Percentiles rank a stretch among this genome's conserved stretches.
These are phyloP conservation scores for Oxycera nigricornis DNA, from an alignment of 2,888 invertebrate species.

Conservation along the genomic window DNA sequence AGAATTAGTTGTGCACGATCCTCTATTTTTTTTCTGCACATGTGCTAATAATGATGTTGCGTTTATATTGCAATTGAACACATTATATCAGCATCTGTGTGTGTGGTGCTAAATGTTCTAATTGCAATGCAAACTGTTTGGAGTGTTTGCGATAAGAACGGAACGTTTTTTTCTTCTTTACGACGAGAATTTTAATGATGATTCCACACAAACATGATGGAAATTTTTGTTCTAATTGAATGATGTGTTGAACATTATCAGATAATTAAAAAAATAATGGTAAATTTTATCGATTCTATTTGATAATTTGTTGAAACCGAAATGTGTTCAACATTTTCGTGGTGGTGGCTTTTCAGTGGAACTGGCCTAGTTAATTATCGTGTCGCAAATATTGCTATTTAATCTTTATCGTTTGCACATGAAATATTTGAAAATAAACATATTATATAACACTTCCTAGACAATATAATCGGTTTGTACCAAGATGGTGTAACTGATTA, in stretches of 20 bases:
- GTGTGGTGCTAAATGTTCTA: not conserved
- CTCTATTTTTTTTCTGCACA: not conserved
- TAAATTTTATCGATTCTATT: not conserved
- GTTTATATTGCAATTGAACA: not conserved
- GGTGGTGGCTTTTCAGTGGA: too few relatives aligned
- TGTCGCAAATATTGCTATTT: too few relatives aligned
- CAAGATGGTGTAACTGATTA: too few relatives aligned
- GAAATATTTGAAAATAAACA: too few relatives aligned
- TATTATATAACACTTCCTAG: too few relatives aligned
- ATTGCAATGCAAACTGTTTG: not conserved
- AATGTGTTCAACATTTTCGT: too few relatives aligned
- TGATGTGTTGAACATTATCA: conserved; percentile 2
- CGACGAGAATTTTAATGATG: not conserved
- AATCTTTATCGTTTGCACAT: too few relatives aligned
- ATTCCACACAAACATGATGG: not conserved
- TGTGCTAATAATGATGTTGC: not conserved
- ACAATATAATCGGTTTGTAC: too few relatives aligned
- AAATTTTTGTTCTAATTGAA: not conserved
- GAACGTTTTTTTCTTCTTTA: not conserved
- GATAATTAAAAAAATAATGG: not conserved
- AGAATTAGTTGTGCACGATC: not conserved
- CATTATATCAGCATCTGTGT: not conserved
- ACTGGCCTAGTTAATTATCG: too few relatives aligned
- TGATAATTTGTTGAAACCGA: too few relatives aligned
- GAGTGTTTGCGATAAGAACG: not conserved